These are phyloP conservation scores for Plecturocebus donacophilus DNA, from an alignment of 2,113 vertebrate genomes.

Conservation along the genomic window DNA sequence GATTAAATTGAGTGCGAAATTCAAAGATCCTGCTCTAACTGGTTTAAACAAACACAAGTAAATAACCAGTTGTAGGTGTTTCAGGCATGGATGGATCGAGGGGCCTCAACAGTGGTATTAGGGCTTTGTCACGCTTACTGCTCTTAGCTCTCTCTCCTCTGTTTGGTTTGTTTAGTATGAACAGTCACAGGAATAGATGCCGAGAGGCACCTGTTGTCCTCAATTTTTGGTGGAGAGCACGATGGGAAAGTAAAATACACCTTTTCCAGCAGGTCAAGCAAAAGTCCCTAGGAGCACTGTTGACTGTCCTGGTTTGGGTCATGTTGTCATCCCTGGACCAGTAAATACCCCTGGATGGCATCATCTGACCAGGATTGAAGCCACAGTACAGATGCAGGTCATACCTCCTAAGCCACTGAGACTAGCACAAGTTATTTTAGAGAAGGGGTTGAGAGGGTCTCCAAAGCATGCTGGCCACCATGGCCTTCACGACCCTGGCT, in stretches of 20 bases:
- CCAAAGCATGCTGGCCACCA: accelerated
- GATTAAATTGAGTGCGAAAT: background rate
- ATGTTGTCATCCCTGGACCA: background rate
- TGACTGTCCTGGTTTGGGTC: background rate
- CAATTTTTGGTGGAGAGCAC: accelerated
- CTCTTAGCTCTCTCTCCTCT: background rate
- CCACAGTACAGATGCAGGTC: background rate
- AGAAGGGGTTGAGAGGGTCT: background rate
- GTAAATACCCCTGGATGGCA: background rate
- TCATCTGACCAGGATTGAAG: background rate
- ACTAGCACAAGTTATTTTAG: background rate
- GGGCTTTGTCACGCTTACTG: background rate
- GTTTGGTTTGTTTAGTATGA: background rate
- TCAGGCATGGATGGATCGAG: background rate
- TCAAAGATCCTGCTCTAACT: background rate
- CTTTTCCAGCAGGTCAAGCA: background rate
- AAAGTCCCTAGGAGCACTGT: background rate
- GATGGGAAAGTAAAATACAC: background rate
- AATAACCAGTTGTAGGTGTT: background rate
- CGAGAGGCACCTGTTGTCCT: background rate
- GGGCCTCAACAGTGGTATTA: background rate
- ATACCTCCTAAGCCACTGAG: background rate
- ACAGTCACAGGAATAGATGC: background rate
- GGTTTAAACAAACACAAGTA: background rate
- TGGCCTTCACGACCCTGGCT: background rate